Evolutionary conservation across 1,140 invertebrate species (phyloP), one percentile per base, ranked within the genome.

Genomic region (Saccostrea echinata): DNA sequence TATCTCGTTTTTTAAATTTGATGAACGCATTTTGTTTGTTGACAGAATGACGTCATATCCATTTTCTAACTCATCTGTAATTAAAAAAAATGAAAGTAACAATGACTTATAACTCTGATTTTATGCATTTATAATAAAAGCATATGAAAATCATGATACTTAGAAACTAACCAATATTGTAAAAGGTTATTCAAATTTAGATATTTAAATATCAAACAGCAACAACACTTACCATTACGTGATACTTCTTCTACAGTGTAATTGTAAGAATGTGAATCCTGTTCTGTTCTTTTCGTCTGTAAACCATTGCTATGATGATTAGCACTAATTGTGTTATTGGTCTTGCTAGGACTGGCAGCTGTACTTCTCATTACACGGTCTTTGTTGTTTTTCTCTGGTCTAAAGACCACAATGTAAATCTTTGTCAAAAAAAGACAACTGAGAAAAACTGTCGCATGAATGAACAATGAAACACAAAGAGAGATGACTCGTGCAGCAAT

Each of bases 341-440:
- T 61, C n/a, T 61, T 61, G 55, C 55, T n/a, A 2, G 13, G 55
- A 13, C 21, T 57, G 4, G 9, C 13, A 61, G 18, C 55, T 4
- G 18, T 61, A 16, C 55, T 61, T 61, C 55, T 61, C 88, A 89
- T 89, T 3, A 89, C 83, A 0, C 71, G 53, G 3, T 87, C 88
- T 18, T 83, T 84, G 0, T 85, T 89, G 51, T 89, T 89, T 83
- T 84, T 35, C n/a, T 64, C 64, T 18, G 88, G 88, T 53, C 52
- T 84, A 35, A 84, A 85, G 0, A 89, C 93, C 4, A 97, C 95
- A 57, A 97, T 95, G 85, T 92, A 93, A 13, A 93, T 33, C 55
- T 91, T 91, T 11, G 92, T 90, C 18, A 92, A 64, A 55, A 91
- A 93, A 13, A 93, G 76, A 61, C 90, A 91, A 8, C 80, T 21